These are phyloP conservation scores for Philypnodon macrostomus DNA, from an alignment of 2,797 vertebrate genomes.

Conservation along the genomic window DNA sequence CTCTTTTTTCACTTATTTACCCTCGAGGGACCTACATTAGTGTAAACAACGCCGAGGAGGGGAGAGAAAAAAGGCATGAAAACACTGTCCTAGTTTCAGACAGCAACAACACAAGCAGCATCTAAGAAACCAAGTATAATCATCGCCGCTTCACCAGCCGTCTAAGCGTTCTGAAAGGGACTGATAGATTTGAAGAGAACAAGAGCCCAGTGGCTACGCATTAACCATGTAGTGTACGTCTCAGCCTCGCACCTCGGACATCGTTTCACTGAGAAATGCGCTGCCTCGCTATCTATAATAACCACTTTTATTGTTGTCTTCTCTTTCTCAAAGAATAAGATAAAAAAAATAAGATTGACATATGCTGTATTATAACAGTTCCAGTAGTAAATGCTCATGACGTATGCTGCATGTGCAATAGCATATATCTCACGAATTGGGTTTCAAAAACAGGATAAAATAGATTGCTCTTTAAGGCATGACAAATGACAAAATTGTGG, in stretches of 20 bases:
- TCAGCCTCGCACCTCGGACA: constrained; percentile 36
- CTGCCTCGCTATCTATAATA: constrained; percentile 45
- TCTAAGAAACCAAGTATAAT: constrained; percentile 64
- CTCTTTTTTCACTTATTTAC: constrained; percentile 54
- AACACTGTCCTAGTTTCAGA: constrained; percentile 73
- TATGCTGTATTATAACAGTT: too few species aligned
- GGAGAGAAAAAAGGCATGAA: constrained; percentile 62
- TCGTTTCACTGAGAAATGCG: constrained; percentile 33
- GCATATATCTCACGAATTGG: too few species aligned
- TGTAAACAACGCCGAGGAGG: constrained; percentile 84
- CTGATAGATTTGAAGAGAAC: constrained; percentile 42
- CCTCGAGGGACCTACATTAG: constrained; percentile 84
- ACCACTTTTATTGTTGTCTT: too few species aligned
- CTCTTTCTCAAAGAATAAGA: too few species aligned
- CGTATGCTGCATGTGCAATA: too few species aligned
- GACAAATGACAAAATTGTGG: too few species aligned
- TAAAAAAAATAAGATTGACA: too few species aligned
- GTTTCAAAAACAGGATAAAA: too few species aligned
- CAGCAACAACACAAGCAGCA: constrained; percentile 62
- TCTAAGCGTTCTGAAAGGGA: constrained; percentile 30
- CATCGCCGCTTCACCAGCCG: constrained; percentile 42
- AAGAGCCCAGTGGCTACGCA: constrained; percentile 46
- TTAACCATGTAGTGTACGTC: constrained; percentile 41
- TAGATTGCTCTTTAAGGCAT: too few species aligned
- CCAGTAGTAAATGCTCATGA: too few species aligned